Evolutionary conservation across 2,888 invertebrate species (phyloP), one percentile per base, ranked within the genome.

Genomic region (Drosophila rubida): DNA sequence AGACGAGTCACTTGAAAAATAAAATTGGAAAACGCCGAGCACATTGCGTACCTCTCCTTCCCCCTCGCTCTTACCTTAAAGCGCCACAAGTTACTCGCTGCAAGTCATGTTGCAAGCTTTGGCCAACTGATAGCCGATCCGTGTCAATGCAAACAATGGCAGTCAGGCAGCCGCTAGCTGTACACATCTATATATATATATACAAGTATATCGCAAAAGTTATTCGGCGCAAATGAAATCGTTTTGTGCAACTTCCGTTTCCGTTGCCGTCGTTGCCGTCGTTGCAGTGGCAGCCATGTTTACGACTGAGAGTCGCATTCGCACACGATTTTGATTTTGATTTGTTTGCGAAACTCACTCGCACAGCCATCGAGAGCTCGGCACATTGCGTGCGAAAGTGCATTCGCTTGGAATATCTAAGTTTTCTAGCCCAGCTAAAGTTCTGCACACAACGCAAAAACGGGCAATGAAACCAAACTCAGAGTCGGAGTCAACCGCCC

Each of bases 181-280:
- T n/a, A n/a, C n/a, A n/a, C n/a, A n/a, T n/a, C n/a, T n/a, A n/a
- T n/a, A n/a, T n/a, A n/a, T n/a, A n/a, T n/a, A n/a, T n/a, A n/a
- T n/a, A n/a, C n/a, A n/a, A n/a, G n/a, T n/a, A 86, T 88, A 86
- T 83, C 78, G n/a, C n/a, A 83, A 78, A 84, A 88, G 87, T 86
- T 79, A 78, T 86, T 86, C 69, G 73, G 71, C 69, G 78, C 78
- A 88, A 87, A 85, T 86, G 88, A 83, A 88, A 85, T 84, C 88
- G 88, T 86, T 88, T 83, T 86, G 86, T 74, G 84, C 66, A 74
- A 72, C 80, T 87, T 84, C 86, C 86, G 71, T 75, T 88, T 86
- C 87, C 85, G 79, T 69, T 79, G 41, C 50, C 48, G 53, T 75
- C 86, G 83, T 84, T 88, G 72, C 64, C 70, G 37, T 46, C 50